Base-by-base conservation (phyloP, 2,797 vertebrate species). In the Spizella passerina region DNA sequence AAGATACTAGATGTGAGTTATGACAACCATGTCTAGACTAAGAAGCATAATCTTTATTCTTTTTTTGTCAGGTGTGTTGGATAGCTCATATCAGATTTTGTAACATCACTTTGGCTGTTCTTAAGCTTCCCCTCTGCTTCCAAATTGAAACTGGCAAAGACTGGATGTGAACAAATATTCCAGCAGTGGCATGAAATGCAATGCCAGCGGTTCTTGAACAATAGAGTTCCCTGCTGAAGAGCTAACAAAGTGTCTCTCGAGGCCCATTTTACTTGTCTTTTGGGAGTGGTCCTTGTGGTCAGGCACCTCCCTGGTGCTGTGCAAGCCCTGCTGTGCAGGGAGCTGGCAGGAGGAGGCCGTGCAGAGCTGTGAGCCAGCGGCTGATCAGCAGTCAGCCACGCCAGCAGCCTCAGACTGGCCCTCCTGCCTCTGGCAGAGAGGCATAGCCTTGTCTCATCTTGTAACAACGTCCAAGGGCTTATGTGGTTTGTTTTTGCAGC, bases 261-360 rank as follows among this genome's bases (percentile, higher is more conserved):
- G 22, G 5, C n/a, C 38, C 2, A 0, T 65, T 83, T 81, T 66
- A 29, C 43, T 73, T 36, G 55, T 47, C 24, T 60, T 88, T 79
- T 68, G 56, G 56, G 71, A 89, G 39, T 53, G 38, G 71, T 52
- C 47, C 29, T 80, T 56, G 32, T 7, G 78, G 79, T 56, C 52
- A 85, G 47, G 8, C 14, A 5, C 29, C 13, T 82, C 39, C 23
- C 36, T 44, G 0, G 16, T 10, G 1, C 0, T 6, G 9, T 47
- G 36, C 52, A 44, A 65, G 79, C 9, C 36, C 19, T 66, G 55
- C 36, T 79, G 43, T 47, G 84, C 30, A 66, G 59, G 20, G 24
- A 88, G 32, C 4, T 55, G 78, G 32, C 68, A 70, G 75, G 55
- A 63, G 52, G 7, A 91, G 18, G 19, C 27, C 27, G 71, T 39